Base-by-base conservation (phyloP, 2,888 invertebrate genomes). In the Acanthoscelides obtectus region DNA sequence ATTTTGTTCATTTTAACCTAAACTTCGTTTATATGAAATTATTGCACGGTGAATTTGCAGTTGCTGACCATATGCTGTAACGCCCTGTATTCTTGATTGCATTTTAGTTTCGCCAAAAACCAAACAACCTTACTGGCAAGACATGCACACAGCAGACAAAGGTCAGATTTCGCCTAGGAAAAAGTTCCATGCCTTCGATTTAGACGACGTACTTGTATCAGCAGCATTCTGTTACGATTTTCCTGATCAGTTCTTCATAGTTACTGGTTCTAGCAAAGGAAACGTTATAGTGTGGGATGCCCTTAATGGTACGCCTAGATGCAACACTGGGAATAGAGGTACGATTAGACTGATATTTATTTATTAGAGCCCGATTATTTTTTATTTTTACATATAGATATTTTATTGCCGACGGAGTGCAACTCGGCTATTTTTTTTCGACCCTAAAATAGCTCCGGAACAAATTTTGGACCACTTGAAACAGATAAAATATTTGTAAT, bases 81-180 rank as follows among this genome's bases (percentile, higher is more conserved):
- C n/a, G n/a, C n/a, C n/a, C 25, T 5, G 25, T 25, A 25, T 25
- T 25, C 6, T 45, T 45, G 45, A 12, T 45, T 45, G 45, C 6
- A 1, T 73, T 75, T 65, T 72, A 75, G 80, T 74, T 19, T 84
- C 84, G 0, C 85, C 86, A 0, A 80, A 81, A 69, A 77, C 80
- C n/a, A 81, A 81, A 68, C 86, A 86, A 74, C 73, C 77, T 19
- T 75, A 77, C 64, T 83, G 84, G 82, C 79, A 78, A 68, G 81
- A 81, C 70, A 80, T 84, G 70, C 81, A 83, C 73, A 82, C 81
- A 2, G 79, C 79, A 63, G 81, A 80, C 72, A 75, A 76, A 20
- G 77, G 75, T 22, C 78, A 73, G 74, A 79, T 63, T 74, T 77
- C 64, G 22, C 76, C 74, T 45, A 72, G 64, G 20, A 75, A 67